Base-by-base conservation (phyloP, 2,888 invertebrate species). In the Deroplatys truncata region DNA sequence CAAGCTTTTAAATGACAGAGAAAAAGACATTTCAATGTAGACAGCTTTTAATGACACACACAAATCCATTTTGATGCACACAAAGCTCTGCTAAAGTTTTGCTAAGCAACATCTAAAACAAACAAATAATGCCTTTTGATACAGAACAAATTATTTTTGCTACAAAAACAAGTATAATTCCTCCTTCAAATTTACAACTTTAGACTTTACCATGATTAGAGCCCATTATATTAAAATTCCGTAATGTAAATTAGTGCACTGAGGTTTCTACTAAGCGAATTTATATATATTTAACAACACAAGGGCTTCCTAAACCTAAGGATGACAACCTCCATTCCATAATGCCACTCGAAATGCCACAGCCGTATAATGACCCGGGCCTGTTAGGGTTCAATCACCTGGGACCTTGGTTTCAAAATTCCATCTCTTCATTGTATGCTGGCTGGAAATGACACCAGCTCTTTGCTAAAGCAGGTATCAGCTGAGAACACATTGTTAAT, bases 381-480 rank as follows among this genome's bases (percentile, higher is more conserved):
- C 85, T 89, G 84, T 31, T n/a, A 84, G 85, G 85, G 88, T 89
- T 89, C 88, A 89, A 89, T 89, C 88, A 89, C 88, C 88, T 89
- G 88, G 56, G 84, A 89, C 85, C 85, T 89, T 89, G 87, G 87
- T 87, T 87, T 72, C 87, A 31, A 72, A 87, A 56, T 83, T 87
- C 72, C n/a, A n/a, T 35, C 35, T 82, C 83, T 87, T 87, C 87
- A 87, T 87, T 87, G 35, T 35, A 87, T 87, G 72, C 35, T 87
- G 29, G 31, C 28, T 43, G 82, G 35, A 35, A 25, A 82, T 82
- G 82, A 31, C 28, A 28, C 82, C 56, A 43, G 31, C 16, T 83
- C 31, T 35, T 31, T 83, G 20, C 4, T 82, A 29, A n/a, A 20
- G 28, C n/a, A 83, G 83, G 43, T 35, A n/a, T 82, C 83, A 87